Evolutionary conservation across 2,797 vertebrate species (phyloP).

Genomic region (Rhinophrynus dorsalis): DNA sequence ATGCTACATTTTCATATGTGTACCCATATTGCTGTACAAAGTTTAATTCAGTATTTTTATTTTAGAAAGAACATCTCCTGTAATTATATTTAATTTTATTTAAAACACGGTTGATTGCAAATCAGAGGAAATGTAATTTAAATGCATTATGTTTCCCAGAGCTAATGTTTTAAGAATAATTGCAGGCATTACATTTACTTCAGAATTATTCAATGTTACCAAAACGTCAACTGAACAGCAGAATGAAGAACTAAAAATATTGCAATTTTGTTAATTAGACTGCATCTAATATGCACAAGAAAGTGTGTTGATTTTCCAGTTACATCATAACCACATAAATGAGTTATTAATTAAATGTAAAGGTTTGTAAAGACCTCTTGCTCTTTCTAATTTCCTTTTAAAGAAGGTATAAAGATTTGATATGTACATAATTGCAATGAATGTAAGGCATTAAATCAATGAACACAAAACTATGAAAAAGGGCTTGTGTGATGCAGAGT

Average conservation of each 20-base stretch:
- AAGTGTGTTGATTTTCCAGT: not conserved
- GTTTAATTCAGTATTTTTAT: not conserved
- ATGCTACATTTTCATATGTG: too few species aligned
- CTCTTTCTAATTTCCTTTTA: too few species aligned
- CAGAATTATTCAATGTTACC: slow-evolving; percentile 5
- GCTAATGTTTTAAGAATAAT: slow-evolving; percentile 21
- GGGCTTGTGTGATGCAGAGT: too few species aligned
- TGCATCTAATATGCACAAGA: not conserved
- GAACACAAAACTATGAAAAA: too few species aligned
- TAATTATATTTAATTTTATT: slow-evolving; percentile 22
- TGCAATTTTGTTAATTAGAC: slow-evolving; percentile 1
- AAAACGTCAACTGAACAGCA: not conserved
- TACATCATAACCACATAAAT: not conserved
- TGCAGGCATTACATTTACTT: slow-evolving; percentile 3
- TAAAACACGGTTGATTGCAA: slow-evolving; percentile 21
- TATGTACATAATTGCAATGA: too few species aligned
- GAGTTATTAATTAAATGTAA: not conserved
- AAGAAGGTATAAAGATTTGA: too few species aligned
- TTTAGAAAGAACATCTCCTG: not conserved
- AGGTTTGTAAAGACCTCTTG: too few species aligned
- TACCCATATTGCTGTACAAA: not conserved
- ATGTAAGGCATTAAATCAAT: too few species aligned
- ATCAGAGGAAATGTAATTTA: slow-evolving; percentile 11
- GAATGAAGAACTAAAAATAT: not conserved
- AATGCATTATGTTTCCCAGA: slow-evolving; percentile 15